Evolutionary conservation across 2,888 invertebrate species (phyloP), one percentile per base, ranked within the genome.

Genomic region (Chymomyza fuscimana): DNA sequence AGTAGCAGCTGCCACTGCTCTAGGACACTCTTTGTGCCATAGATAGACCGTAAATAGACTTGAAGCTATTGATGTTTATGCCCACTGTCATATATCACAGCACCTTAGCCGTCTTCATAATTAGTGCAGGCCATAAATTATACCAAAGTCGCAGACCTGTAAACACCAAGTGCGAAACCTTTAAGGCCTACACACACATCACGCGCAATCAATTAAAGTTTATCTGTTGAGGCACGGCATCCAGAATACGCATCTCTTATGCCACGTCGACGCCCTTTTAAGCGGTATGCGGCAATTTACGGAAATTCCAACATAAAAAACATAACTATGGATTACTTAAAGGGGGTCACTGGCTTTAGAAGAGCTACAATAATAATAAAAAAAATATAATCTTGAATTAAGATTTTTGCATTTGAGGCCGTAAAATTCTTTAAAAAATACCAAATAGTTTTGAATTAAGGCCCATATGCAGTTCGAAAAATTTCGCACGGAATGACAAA

Each of bases 121-220:
- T 71, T 69, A 74, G 73, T 63, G 65, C 52, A 68, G 51, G 22
- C 60, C 77, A 80, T 80, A 80, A 80, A 80, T 80, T 71, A 78
- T 74, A 65, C 15, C 16, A 10, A 56, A 74, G 29, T 58, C 32
- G 54, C 51, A 62, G 25, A 59, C 12, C 29, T 16, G 63, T n/a
- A n/a, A 19, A 50, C 25, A 19, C 2, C 46, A 54, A 65, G 61
- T 68, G 72, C 69, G 58, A 73, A 73, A 58, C 58, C 46, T 70
- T 69, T 29, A 61, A 72, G 50, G 59, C 54, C 46, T 19, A 62
- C 61, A 56, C 51, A 63, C 65, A 62, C 67, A 80, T 80, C 84
- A 85, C 85, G 82, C 78, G 81, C 75, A 76, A 86, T 84, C 85
- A 86, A 84, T 82, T 84, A 84, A 84, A 79, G 76, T 80, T 84